phyloP scores from a whole-genome alignment of 2,113 vertebrate species.

The Ceyx margarethae region DNA sequence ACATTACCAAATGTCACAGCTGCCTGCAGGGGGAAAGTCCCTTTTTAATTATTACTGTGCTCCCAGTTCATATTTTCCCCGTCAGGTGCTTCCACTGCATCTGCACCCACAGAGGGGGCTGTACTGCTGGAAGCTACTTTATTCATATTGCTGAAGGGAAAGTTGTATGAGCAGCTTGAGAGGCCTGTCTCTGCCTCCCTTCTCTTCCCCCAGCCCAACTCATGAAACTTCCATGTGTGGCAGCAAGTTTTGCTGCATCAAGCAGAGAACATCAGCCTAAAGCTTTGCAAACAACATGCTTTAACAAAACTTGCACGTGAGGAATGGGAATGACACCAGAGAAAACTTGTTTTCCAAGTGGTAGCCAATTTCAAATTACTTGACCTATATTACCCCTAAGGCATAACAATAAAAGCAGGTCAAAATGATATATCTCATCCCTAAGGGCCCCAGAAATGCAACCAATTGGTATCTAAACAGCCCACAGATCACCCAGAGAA shows the following conservation, averaged over 20 bases:
- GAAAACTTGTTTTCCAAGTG: slow-evolving; percentile 9
- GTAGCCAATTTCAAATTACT: not conserved
- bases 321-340: not conserved
- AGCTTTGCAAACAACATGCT: not conserved
- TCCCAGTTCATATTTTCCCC: slow-evolving; percentile 22
- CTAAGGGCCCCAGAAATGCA: slow-evolving; percentile 41
- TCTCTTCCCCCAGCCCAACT: not conserved
- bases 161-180: not conserved
- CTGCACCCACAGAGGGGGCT: not conserved
- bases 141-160: not conserved
- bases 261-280: not conserved
- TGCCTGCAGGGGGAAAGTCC: slow-evolving; percentile 27
- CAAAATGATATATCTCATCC: slow-evolving; percentile 2
- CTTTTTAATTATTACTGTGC: not conserved
- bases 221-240: not conserved
- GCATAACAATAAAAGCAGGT: slow-evolving; percentile 31
- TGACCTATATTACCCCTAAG: not conserved
- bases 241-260: not conserved
- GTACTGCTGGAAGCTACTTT: not conserved
- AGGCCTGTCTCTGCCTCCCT: not conserved
- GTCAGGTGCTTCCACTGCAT: slow-evolving; percentile 22
- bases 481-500: not conserved
- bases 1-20: not conserved
- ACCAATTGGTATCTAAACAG: not conserved
- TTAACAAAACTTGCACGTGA: not conserved